phyloP scores from a whole-genome alignment of 2,888 invertebrate species.

The Dendrolimus pini region DNA sequence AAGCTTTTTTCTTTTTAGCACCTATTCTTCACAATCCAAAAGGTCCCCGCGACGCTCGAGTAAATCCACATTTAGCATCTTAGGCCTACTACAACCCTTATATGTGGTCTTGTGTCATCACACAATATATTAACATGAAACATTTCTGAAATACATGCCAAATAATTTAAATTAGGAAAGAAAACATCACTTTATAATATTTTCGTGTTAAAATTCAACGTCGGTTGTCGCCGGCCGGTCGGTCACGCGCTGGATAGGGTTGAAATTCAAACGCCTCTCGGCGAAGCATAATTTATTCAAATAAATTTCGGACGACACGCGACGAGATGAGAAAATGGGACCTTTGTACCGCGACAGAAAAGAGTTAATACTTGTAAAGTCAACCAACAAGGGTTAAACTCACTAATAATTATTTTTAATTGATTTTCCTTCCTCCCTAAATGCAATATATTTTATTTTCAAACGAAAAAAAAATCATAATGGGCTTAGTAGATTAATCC shows the following conservation, averaged over 20 bases:
- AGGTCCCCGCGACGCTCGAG: too few relatives aligned
- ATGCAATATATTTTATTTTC: too few relatives aligned
- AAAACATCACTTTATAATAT: conserved; percentile 16
- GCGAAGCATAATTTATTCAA: conserved; percentile 62
- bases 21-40: too few relatives aligned
- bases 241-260: conserved; percentile 45
- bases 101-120: neutral
- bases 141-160: conserved; percentile 31
- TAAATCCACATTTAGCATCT: too few relatives aligned
- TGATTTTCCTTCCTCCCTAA: too few relatives aligned
- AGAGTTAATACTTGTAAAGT: neutral
- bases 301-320: conserved; percentile 61
- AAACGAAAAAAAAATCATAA: too few relatives aligned
- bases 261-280: conserved; percentile 65
- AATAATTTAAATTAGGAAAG: conserved; percentile 10
- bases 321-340: conserved; percentile 41
- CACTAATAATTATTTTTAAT: too few relatives aligned
- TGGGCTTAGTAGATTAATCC: too few relatives aligned
- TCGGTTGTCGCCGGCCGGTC: conserved; percentile 18
- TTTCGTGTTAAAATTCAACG: conserved; percentile 30
- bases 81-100: too few relatives aligned
- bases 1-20: too few relatives aligned
- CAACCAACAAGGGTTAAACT: too few relatives aligned
- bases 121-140: neutral
- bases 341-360: neutral